Base-by-base conservation (phyloP, 1,140 invertebrate genomes). In the Drosophila kikkawai region DNA sequence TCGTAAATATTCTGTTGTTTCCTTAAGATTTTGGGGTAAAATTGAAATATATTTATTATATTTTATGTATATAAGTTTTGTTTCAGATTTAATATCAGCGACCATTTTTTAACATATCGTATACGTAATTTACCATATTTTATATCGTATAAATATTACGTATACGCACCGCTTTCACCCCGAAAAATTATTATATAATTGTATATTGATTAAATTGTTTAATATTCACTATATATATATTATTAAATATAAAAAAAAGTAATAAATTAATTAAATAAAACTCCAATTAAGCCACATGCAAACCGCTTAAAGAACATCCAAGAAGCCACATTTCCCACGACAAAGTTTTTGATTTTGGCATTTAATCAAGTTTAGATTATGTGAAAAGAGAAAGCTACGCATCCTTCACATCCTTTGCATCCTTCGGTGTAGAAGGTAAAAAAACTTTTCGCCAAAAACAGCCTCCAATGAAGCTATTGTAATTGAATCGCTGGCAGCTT, bases 381-480 rank as follows among this genome's bases (percentile, higher is more conserved):
- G 65, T 36, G 42, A 41, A 17, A 41, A 47, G 11, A 68, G n/a
- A 39, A 11, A 39, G 37, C 3, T 9, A 6, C 19, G 36, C 15
- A 36, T 47, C 26, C 19, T 58, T 57, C 9, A 26, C 19, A 26
- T 47, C 19, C 22, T 48, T n/a, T 3, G 8, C 17, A 32, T 5
- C 15, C 22, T 50, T 32, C 15, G 4, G 4, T 3, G 32, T 3
- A 6, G 12, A 22, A 37, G 34, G 34, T 55, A 36, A 34, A 37
- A 73, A 48, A 76, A 75, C 44, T 58, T 75, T 69, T 44, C 4
- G n/a, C 41, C 19, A 36, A 47, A 17, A 3, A 42, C 19, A 42
- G 26, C 19, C 37, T 44, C 73, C 69, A 78, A 78, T 78, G 75
- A 78, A 78, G 56, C 50, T 50, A 69, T 60, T 78, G 74, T 78